These are phyloP conservation scores for Idaea straminata DNA, from an alignment of 2,888 invertebrate species.

Conservation along the genomic window DNA sequence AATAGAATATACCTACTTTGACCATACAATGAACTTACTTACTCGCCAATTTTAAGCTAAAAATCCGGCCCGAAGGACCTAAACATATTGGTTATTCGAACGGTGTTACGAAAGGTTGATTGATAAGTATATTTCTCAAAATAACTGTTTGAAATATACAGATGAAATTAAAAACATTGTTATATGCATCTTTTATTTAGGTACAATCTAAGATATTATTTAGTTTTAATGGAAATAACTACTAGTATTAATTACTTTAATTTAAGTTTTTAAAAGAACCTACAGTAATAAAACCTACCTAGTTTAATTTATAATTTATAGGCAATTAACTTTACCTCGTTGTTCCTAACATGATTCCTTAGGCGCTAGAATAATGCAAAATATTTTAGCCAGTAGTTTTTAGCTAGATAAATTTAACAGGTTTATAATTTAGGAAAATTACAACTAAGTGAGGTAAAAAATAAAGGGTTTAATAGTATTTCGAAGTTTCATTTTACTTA, in stretches of 20 bases:
- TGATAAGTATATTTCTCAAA: neutral
- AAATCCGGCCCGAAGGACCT: neutral
- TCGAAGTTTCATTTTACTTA: neutral
- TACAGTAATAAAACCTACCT: neutral
- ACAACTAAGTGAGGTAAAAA: neutral
- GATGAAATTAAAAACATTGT: neutral
- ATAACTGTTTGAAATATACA: neutral
- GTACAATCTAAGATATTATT: too few species aligned
- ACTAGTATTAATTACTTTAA: too few species aligned
- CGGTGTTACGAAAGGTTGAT: neutral
- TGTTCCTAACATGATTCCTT: neutral
- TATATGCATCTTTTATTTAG: neutral
- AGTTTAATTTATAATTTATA: neutral
- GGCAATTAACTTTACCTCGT: neutral
- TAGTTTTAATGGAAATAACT: too few species aligned
- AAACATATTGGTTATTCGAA: neutral
- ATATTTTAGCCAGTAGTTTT: too few species aligned
- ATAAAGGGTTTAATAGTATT: neutral
- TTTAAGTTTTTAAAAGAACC: too few species aligned
- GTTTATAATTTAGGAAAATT: neutral
- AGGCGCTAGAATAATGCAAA: neutral
- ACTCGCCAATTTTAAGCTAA: neutral
- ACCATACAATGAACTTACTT: neutral
- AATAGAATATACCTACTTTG: neutral
- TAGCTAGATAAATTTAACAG: neutral